A percentile compares a stretch with the other conserved stretches of the same genome.
phyloP scores from a whole-genome alignment of 2,113 vertebrate genomes.

The Cyphomyrus discorhynchus region DNA sequence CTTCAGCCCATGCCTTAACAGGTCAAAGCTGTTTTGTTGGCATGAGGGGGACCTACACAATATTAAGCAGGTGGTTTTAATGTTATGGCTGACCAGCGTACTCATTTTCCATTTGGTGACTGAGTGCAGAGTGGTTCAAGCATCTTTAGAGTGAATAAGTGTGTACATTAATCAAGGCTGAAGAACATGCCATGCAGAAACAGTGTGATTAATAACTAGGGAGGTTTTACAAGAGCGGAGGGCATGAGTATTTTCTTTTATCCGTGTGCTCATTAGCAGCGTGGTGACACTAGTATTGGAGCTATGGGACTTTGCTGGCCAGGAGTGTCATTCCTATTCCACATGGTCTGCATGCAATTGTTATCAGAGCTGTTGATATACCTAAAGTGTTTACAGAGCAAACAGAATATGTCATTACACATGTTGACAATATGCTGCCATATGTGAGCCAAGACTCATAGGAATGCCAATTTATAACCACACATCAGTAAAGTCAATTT shows the following conservation, averaged over 20 bases:
- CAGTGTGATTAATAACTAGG: neutral
- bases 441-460: conserved; percentile 58
- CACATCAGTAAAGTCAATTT: conserved; percentile 39
- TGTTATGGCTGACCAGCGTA: neutral
- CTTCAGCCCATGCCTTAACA: neutral
- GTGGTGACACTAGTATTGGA: conserved; percentile 31
- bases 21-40: neutral
- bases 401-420: conserved; percentile 56
- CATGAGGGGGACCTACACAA: neutral
- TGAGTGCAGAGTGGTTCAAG: neutral
- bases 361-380: conserved; percentile 43
- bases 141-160: neutral
- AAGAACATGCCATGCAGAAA: neutral
- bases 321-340: conserved; percentile 34
- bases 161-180: neutral
- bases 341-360: conserved; percentile 44
- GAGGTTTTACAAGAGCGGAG: neutral
- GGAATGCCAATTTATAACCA: conserved; percentile 61
- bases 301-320: conserved; percentile 37
- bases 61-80: neutral
- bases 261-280: conserved; percentile 26
- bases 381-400: conserved; percentile 51
- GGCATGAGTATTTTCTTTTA: neutral
- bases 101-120: neutral
- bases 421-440: conserved; percentile 59